Base-by-base conservation (phyloP, 2,113 vertebrate species). In the Cinclus cinclus region DNA sequence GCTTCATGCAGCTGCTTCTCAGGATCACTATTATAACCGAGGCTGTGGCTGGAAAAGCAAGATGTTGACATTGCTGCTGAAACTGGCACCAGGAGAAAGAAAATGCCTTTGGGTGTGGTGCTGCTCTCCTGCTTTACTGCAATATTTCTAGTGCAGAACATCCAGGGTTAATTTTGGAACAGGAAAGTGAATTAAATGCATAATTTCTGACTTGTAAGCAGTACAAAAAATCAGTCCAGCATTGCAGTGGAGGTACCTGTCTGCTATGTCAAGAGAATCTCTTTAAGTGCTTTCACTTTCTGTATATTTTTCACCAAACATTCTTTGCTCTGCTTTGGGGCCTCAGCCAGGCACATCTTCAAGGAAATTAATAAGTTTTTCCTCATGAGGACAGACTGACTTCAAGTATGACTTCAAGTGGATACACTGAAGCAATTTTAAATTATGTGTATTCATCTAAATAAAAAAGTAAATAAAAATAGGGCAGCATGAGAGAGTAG, bases 401-500 rank as follows among this genome's bases (percentile, higher is more conserved):
- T 80, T 82, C 74, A 92, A 89, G 53, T 79, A 65, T 92, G 69
- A 60, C 60, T 92, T 89, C 52, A 89, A 89, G 89, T 71, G 76
- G 30, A 25, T 82, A 50, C 27, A 60, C 8, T 53, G 55, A 84
- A 92, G 39, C 28, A 89, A 87, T 89, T 68, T 70, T 47, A 91
- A 95, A 82, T 67, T 0, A 77, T 60, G 19, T 37, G 20, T 50
- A 47, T 37, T 70, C 47, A 78, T 78, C 47, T 81, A 71, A 89
- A 93, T 68, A 78, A 89, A 93, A 93, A 89, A 76, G 12, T 49
- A 81, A 83, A 83, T 55, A 90, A 83, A 91, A 93, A 86, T 33
- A 92, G 10, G 46, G 10, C 50, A 83, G 41, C n/a, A 56, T 35
- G 24, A 88, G 13, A 59, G 9, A 82, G 31, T 39, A 44, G 15